phyloP scores from a whole-genome alignment of 2,888 invertebrate genomes.

The Adelphocoris suturalis region DNA sequence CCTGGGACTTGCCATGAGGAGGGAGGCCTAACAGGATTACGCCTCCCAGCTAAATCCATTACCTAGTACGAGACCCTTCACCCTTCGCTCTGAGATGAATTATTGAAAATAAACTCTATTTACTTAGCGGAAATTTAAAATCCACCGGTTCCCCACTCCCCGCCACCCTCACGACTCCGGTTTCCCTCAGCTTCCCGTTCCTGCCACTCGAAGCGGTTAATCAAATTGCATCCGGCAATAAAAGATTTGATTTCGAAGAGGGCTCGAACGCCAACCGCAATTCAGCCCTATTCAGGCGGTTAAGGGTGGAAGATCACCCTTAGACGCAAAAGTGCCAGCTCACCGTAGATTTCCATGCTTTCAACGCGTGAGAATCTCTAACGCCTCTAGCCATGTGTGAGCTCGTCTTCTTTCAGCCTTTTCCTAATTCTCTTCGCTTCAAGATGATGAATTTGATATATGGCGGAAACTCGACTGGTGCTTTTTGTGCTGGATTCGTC shows the following conservation, averaged over 20 bases:
- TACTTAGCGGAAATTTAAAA: slow-evolving; percentile 63
- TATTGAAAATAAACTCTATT: slow-evolving; percentile 67
- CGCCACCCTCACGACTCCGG: neutral
- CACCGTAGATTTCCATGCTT: slow-evolving; percentile 29
- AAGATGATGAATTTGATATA: slow-evolving; percentile 43
- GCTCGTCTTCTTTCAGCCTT: neutral
- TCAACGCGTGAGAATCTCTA: slow-evolving; percentile 58
- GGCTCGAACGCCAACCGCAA: slow-evolving; percentile 51
- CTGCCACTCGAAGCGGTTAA: slow-evolving; percentile 55
- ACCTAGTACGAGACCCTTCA: slow-evolving; percentile 10
- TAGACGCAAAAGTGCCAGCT: neutral
- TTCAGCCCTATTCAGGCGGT: slow-evolving; percentile 44
- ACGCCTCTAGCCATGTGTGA: slow-evolving; percentile 51
- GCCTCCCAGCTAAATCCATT: slow-evolving; percentile 63
- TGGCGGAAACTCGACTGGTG: slow-evolving; percentile 42
- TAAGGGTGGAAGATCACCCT: neutral
- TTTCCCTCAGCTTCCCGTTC: slow-evolving; percentile 55
- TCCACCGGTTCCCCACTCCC: neutral
- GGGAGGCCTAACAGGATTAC: slow-evolving; percentile 58
- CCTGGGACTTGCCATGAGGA: slow-evolving; percentile 45
- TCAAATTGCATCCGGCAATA: slow-evolving; percentile 64
- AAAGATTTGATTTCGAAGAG: slow-evolving; percentile 49
- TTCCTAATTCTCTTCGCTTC: neutral
- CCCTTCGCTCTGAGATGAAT: slow-evolving; percentile 37
- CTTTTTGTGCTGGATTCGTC: neutral